Evolutionary conservation across 92 coral and sea anemone species (phyloP), one percentile per base, ranked within the genome.

Genomic region (Epizoanthus illoricatus): DNA sequence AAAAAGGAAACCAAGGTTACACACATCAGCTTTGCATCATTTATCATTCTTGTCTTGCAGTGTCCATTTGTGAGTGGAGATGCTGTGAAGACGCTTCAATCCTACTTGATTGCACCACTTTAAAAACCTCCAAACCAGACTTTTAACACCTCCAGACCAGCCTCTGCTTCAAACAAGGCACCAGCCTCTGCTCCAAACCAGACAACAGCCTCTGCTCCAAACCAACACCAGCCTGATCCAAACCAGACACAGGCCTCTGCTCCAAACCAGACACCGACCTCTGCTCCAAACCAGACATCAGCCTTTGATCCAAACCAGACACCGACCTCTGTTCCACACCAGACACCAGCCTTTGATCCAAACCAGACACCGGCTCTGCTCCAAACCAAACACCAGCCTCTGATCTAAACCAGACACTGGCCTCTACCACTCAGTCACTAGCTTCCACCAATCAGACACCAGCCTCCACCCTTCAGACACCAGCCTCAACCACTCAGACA

Each of bases 11-110:
- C 74, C 13, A 36, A 36, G 23, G 54, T 70, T 70, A 70, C 56
- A 43, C 74, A 70, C 23, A 40, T 70, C 74, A 70, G 54, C 49
- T 70, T 36, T 40, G 54, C 74, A 36, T 42, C 74, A 36, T 70
- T 70, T 70, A 40, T 70, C 52, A 70, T 70, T 36, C 74, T 70
- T 42, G 74, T 42, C 52, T 36, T 70, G 54, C 52, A 36, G 42
- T 70, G 74, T 24, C 55, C 74, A 36, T 40, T 70, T 70, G 74
- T 70, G 54, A 70, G 54, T 36, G 74, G 56, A 69, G 74, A 69
- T 40, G 24, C 74, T 3, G 74, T 70, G 47, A 40, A 17, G 20
- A 41, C 52, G n/a, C 74, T 70, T 39, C 58, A 40, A 47, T 70
- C 74, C 54, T 17, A 70, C 54, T 40, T 70, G 54, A 36, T 70